phyloP scores from a whole-genome alignment of 2,888 invertebrate genomes.

The Nudaria mundana region DNA sequence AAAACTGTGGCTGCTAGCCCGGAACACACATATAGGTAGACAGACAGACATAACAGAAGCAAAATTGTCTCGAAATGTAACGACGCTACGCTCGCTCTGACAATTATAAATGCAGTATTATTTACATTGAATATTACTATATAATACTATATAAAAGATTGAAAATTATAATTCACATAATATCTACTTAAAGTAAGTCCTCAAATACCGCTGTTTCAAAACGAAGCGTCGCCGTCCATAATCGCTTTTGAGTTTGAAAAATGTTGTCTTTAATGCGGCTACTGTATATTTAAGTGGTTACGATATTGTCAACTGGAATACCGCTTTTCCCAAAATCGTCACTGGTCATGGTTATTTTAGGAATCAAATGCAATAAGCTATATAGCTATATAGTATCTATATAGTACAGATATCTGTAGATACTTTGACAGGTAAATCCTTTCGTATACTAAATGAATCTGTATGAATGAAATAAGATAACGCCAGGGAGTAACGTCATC shows the following conservation, averaged over 20 bases:
- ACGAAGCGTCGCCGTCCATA: slow-evolving; percentile 49
- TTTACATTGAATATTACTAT: too few relatives aligned
- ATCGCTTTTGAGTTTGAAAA: slow-evolving; percentile 47
- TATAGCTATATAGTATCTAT: slow-evolving; percentile 6
- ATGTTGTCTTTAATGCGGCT: slow-evolving; percentile 48
- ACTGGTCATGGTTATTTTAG: slow-evolving; percentile 68
- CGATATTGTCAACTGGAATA: slow-evolving; percentile 53
- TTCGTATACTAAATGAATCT: too few relatives aligned
- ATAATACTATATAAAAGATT: too few relatives aligned
- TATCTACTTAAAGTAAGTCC: not conserved
- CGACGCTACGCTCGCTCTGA: too few relatives aligned
- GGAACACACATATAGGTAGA: too few relatives aligned
- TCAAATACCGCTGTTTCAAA: slow-evolving; percentile 33
- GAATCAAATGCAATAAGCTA: slow-evolving; percentile 40
- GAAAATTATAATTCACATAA: too few relatives aligned
- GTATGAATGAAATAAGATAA: too few relatives aligned
- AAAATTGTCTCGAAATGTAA: too few relatives aligned
- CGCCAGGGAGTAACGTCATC: too few relatives aligned
- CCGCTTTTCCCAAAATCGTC: slow-evolving; percentile 63
- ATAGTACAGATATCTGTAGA: slow-evolving; percentile 9
- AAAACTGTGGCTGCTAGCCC: too few relatives aligned
- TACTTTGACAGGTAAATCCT: not conserved
- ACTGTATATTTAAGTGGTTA: slow-evolving; percentile 49
- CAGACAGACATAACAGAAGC: too few relatives aligned
- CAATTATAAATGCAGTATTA: too few relatives aligned